These are phyloP conservation scores for Centroberyx gerrardi DNA, from an alignment of 2,797 vertebrate genomes.

Conservation along the genomic window DNA sequence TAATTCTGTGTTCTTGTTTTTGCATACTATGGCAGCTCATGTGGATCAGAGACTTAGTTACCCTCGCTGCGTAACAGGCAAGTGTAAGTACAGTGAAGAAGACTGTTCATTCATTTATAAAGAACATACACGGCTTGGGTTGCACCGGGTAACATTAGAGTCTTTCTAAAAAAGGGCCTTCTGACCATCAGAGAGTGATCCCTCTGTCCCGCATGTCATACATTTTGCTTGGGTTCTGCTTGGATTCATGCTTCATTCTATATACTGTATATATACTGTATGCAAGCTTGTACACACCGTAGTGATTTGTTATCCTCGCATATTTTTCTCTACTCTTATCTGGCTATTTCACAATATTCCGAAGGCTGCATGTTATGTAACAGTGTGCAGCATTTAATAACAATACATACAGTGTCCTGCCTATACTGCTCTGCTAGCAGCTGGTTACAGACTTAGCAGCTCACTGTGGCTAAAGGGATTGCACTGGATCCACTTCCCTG, in stretches of 20 bases:
- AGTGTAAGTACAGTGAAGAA: conserved; percentile 18
- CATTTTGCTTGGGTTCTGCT: neutral
- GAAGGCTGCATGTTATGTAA: conserved; percentile 68
- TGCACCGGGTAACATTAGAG: conserved; percentile 20
- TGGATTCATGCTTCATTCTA: conserved; percentile 21
- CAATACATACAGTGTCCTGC: conserved; percentile 36
- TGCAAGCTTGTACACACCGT: conserved; percentile 3
- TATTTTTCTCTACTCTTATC: conserved; percentile 52
- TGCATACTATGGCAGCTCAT: conserved; percentile 25
- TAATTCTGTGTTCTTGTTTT: conserved; percentile 27
- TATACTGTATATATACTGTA: conserved; percentile 1
- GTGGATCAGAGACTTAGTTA: conserved; percentile 15
- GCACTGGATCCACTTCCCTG: neutral
- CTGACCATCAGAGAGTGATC: neutral
- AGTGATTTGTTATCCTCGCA: conserved; percentile 4
- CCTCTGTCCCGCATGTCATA: conserved; percentile 16
- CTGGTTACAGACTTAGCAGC: conserved; percentile 25
- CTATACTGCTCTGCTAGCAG: neutral
- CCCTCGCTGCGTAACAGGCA: conserved; percentile 33
- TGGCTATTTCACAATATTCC: conserved; percentile 69
- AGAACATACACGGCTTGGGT: conserved; percentile 13
- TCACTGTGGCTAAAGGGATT: neutral
- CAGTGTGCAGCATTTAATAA: conserved; percentile 35
- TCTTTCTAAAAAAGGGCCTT: conserved; percentile 20
- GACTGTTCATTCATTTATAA: conserved; percentile 34